Evolutionary conservation across 2,113 vertebrate genomes (phyloP).

Genomic region (Eurystomus gularis): DNA sequence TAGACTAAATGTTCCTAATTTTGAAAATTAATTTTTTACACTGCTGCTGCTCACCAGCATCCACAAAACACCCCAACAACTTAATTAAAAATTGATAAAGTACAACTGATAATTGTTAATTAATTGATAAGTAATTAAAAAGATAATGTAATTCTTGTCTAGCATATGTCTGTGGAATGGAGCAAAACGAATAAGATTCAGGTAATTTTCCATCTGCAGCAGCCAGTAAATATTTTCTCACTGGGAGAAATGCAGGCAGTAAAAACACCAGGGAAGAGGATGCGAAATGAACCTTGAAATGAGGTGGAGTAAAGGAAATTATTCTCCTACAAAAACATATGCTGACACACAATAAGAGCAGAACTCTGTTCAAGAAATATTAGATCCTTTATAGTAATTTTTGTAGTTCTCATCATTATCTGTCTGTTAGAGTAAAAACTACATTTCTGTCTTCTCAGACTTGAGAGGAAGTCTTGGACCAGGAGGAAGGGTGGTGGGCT

Average conservation of each 20-base stretch:
- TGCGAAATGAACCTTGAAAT: conserved; percentile 17
- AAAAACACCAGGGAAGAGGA: not conserved
- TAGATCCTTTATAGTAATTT: not conserved
- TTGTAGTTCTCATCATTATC: not conserved
- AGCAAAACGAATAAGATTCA: conserved; percentile 10
- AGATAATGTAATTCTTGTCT: conserved; percentile 19
- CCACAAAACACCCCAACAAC: not conserved
- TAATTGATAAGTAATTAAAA: no score
- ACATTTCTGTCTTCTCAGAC: not conserved
- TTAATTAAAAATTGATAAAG: conserved; percentile 9
- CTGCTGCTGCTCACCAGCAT: not conserved
- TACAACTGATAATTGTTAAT: no score
- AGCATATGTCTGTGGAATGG: not conserved
- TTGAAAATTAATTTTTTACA: not conserved
- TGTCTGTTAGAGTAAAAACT: not conserved
- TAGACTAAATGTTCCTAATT: not conserved
- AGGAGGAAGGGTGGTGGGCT: not conserved
- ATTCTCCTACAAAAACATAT: not conserved
- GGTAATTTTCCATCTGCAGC: not conserved
- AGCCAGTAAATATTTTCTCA: not conserved
- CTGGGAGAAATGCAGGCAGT: not conserved
- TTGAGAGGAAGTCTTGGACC: not conserved
- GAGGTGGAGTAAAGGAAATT: not conserved
- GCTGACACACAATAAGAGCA: not conserved
- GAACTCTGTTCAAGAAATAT: not conserved